phyloP scores from a whole-genome alignment of 2,797 vertebrate genomes.

The Allochrocebus solatus region DNA sequence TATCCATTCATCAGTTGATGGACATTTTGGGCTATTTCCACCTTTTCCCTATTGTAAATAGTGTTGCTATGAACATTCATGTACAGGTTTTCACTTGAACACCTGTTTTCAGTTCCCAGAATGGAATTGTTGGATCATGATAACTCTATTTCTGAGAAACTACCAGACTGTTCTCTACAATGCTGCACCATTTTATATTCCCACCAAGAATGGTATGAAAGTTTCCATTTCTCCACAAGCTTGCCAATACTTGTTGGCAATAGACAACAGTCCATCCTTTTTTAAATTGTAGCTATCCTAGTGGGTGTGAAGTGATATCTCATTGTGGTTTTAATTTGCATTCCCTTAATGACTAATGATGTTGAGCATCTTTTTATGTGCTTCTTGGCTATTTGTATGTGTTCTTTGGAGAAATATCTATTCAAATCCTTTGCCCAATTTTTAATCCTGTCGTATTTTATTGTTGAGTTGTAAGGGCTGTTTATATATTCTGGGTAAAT shows the following conservation, averaged over 20 bases:
- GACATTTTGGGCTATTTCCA: not conserved
- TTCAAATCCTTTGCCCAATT: not conserved
- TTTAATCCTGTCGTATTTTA: not conserved
- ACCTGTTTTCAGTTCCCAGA: not conserved
- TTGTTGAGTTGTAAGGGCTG: not conserved
- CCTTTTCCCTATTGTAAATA: not conserved
- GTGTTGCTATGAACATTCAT: not conserved
- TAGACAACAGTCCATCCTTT: not conserved
- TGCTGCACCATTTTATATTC: not conserved
- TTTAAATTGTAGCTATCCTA: not conserved
- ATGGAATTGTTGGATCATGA: not conserved
- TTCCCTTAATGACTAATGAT: not conserved
- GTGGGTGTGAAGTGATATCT: not conserved
- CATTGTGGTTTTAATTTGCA: not conserved
- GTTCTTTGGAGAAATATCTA: not conserved
- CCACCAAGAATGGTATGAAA: not conserved
- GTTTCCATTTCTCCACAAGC: not conserved
- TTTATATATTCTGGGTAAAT: not conserved
- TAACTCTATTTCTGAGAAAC: not conserved
- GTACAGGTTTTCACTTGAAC: constrained; percentile 16
- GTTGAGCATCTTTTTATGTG: not conserved
- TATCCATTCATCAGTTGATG: not conserved
- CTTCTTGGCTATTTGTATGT: not conserved
- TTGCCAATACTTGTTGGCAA: not conserved
- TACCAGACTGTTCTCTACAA: not conserved